phyloP scores from a whole-genome alignment of 1,140 invertebrate genomes.

The Teleogryllus occipitalis region DNA sequence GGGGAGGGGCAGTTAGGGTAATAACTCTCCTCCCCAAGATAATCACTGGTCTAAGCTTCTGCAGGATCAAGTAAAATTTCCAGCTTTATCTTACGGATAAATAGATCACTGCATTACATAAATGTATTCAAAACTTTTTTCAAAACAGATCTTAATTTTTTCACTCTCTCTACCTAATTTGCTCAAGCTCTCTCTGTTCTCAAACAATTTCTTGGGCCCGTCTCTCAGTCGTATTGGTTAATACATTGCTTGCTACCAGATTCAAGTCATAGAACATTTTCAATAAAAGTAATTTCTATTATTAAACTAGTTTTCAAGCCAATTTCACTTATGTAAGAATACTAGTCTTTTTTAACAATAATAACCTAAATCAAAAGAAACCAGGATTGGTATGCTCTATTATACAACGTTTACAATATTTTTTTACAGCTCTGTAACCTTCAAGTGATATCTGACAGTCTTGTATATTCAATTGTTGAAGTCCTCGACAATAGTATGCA shows the following conservation, averaged over 20 bases:
- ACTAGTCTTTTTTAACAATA: background rate
- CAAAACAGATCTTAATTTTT: too few relatives aligned
- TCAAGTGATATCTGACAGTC: slow-evolving; percentile 80
- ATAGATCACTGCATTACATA: background rate
- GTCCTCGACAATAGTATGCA: slow-evolving; percentile 69
- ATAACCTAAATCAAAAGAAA: slow-evolving; percentile 52
- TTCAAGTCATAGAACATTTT: background rate
- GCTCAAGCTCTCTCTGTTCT: background rate
- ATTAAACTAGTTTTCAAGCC: too few relatives aligned
- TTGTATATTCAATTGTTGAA: slow-evolving; percentile 85
- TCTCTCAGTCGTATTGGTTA: background rate
- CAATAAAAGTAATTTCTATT: too few relatives aligned
- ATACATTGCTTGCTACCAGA: background rate
- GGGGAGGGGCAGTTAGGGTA: too few relatives aligned
- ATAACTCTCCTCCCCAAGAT: too few relatives aligned
- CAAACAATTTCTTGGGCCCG: background rate
- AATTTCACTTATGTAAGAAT: too few relatives aligned
- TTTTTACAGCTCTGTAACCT: slow-evolving; percentile 83
- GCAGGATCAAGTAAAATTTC: background rate
- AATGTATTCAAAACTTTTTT: background rate
- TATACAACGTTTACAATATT: slow-evolving; percentile 81
- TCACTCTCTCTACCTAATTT: too few relatives aligned
- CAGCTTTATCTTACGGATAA: background rate
- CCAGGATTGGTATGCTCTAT: slow-evolving; percentile 92
- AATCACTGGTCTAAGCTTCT: background rate